Percentiles rank a stretch among this genome's conserved stretches.
Evolutionary conservation across 2,888 invertebrate species (phyloP).

Genomic region (Sialis fuliginosa): DNA sequence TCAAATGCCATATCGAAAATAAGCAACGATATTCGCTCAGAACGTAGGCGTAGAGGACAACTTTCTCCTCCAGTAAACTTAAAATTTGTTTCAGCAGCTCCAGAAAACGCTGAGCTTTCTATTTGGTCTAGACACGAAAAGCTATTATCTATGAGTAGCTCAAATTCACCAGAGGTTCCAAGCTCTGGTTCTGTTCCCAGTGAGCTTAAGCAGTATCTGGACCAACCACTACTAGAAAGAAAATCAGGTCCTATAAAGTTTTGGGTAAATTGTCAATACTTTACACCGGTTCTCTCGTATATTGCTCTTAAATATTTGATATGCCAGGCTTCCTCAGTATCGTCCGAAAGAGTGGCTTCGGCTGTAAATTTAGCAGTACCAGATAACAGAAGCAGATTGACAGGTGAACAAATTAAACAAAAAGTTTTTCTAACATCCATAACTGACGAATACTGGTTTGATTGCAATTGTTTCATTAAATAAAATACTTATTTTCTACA

Average conservation of each 20-base stretch:
- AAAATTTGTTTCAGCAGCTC: not conserved
- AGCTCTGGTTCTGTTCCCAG: slow-evolving; percentile 9
- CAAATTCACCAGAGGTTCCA: slow-evolving; percentile 1
- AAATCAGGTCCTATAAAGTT: slow-evolving; percentile 10
- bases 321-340: slow-evolving; percentile 7
- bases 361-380: slow-evolving; percentile 12
- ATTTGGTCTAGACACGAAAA: slow-evolving; percentile 13
- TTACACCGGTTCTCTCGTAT: slow-evolving; percentile 15
- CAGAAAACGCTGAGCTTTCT: slow-evolving; percentile 8
- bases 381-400: slow-evolving; percentile 13
- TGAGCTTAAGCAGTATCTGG: slow-evolving; percentile 15
- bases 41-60: not conserved
- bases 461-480: slow-evolving; percentile 7
- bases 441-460: slow-evolving; percentile 14
- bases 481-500: no score
- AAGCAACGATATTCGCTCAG: not conserved
- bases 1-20: not conserved
- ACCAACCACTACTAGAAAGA: slow-evolving; percentile 10
- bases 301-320: slow-evolving; percentile 15
- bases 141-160: not conserved
- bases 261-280: slow-evolving; percentile 8
- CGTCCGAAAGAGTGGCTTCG: slow-evolving; percentile 8
- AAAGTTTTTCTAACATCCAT: slow-evolving; percentile 11
- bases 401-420: slow-evolving; percentile 13
- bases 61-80: no score